Base-by-base conservation (phyloP, 2,888 invertebrate species). In the Nycteola revayana region DNA sequence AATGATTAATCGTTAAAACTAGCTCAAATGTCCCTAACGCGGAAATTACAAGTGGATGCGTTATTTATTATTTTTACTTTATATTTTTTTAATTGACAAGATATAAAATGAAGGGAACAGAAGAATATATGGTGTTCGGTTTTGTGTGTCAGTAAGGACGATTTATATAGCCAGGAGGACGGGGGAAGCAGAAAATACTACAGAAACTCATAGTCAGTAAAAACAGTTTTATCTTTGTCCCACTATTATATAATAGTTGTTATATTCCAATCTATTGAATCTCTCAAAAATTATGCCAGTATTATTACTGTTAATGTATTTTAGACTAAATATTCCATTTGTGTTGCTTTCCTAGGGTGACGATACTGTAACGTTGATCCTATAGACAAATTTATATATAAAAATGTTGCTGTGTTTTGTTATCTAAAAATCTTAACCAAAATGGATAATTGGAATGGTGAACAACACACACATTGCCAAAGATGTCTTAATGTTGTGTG, bases 111-210 rank as follows among this genome's bases (percentile, higher is more conserved):
- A 49, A 64, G 56, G 52, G 57, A 68, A 57, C 63, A 70, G 57
- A 51, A 58, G 52, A 59, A 50, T 49, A 49, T 69, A 70, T 79
- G 75, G 73, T 67, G 82, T 76, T 78, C 60, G 80, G 81, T 79
- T 72, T 64, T 36, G 78, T 75, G 76, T 85, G 87, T 66, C 57
- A 71, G 73, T 57, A 83, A 69, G 76, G 85, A 87, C 86, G 76
- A 77, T 81, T 71, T 74, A 63, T 74, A 75, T 78, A 75, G 81
- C 74, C 70, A 66, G 76, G 60, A 49, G 66, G 84, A 85, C 85
- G 85, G 79, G 87, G 86, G 86, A 86, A 85, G 85, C 81, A 69
- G 75, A 66, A 46, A 63, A 48, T 55, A 61, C 51, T 58, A 35
- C 57, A 60, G 55, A 36, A 39, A 46, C 29, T 32, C 26, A 56